A percentile compares a stretch with the other conserved stretches of the same genome.
Conservation (phyloP, 1,140 invertebrate genomes). For the Listronotus bonariensis region DNA sequence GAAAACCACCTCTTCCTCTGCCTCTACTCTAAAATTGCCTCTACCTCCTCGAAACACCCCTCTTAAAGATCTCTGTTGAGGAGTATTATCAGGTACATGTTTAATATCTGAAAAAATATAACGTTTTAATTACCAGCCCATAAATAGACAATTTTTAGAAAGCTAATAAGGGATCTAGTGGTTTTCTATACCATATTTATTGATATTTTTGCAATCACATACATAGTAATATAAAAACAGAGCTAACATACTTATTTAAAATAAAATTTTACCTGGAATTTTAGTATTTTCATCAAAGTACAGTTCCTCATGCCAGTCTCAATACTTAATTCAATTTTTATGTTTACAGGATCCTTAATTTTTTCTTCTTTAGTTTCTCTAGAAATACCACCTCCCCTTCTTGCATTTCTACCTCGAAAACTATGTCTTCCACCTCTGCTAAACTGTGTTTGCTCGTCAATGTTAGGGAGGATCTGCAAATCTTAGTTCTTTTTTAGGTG, state of each 20-base stretch:
- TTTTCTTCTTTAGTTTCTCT: slow-evolving; percentile 14
- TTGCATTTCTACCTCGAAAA: slow-evolving; percentile 12
- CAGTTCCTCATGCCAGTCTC: slow-evolving; percentile 39
- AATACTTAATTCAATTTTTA: slow-evolving; percentile 39
- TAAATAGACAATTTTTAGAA: too few relatives aligned
- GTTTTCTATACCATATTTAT: not conserved
- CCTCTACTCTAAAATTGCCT: slow-evolving; percentile 23
- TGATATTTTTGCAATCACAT: not conserved
- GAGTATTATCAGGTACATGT: slow-evolving; percentile 36
- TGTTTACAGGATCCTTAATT: slow-evolving; percentile 40
- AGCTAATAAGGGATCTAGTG: not conserved
- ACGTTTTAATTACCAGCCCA: too few relatives aligned
- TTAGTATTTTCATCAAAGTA: slow-evolving; percentile 38
- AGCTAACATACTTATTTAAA: too few relatives aligned
- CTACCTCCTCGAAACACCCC: not conserved
- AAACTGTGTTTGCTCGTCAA: slow-evolving; percentile 6
- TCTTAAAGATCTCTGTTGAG: not conserved
- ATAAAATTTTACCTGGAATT: slow-evolving; percentile 24
- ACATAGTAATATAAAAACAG: too few relatives aligned
- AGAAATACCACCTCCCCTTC: slow-evolving; percentile 6
- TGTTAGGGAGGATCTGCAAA: slow-evolving; percentile 15
- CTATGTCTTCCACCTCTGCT: not conserved
- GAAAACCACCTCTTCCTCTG: slow-evolving; percentile 35
- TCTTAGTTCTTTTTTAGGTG: slow-evolving; percentile 24
- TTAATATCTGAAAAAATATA: slow-evolving; percentile 33